Base-by-base conservation (phyloP, 2,797 vertebrate species). In the Halcyon smyrnensis region DNA sequence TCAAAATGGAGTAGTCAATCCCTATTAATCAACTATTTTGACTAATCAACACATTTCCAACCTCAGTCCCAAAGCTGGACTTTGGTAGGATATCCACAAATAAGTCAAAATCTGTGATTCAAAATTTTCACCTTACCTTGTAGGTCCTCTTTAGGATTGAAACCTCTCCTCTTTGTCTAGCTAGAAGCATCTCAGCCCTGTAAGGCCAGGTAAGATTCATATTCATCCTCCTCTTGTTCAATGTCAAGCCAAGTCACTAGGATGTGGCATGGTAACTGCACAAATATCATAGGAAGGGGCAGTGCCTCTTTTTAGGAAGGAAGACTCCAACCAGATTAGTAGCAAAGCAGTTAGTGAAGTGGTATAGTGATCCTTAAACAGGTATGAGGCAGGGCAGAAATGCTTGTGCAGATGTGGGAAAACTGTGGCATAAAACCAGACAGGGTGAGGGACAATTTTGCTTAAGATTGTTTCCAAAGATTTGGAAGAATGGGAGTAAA, bases 231-330 rank as follows among this genome's bases (percentile, higher is more conserved):
- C 24, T 34, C 3, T 75, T 51, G 37, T 46, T 24, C 30, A 74
- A 18, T 18, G 4, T 4, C 64, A 87, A 69, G 19, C 8, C 48
- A 16, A 32, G 7, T 77, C 46, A 67, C 0, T 7, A 70, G 51
- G 6, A 56, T 39, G 12, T 36, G 13, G 12, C 24, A 25, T 8
- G 19, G 7, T 64, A 68, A 54, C 23, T 65, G 4, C 36, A 63
- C 0, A 0, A 70, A 68, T 41, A 60, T 14, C 16, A 19, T 6
- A 34, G 9, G 25, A 75, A 86, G 6, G 2, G 34, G 2, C 8
- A 39, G 8, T 32, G 8, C 0, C 28, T 28, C 48, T 37, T 62
- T 57, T 59, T n/a, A 39, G 9, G 56, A 83, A 83, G 24, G 11
- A 39, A 12, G 2, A 16, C 17, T 87, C 50, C 70, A 69, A 64